phyloP scores from a whole-genome alignment of 1,140 invertebrate genomes.

The Ceratosolen fusciceps region DNA sequence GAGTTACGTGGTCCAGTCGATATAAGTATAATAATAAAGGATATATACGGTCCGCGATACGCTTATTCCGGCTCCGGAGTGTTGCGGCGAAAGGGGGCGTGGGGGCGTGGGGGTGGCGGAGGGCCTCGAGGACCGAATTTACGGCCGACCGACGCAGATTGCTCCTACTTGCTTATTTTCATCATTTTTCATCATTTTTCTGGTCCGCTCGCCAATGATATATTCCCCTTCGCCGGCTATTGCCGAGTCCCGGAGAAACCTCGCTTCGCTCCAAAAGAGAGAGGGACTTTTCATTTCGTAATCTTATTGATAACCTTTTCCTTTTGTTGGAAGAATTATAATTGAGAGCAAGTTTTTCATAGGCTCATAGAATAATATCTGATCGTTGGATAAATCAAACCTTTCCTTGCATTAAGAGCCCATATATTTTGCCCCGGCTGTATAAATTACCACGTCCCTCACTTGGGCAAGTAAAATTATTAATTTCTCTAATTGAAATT shows the following conservation, averaged over 20 bases:
- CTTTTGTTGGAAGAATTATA: neutral
- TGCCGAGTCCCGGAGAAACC: neutral
- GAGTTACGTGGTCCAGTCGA: no score
- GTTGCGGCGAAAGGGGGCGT: no score
- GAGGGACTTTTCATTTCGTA: neutral
- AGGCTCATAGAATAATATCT: neutral
- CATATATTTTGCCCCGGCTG: neutral
- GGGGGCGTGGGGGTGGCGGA: no score
- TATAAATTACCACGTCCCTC: neutral
- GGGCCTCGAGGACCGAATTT: neutral
- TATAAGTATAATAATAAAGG: no score
- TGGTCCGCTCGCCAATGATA: no score
- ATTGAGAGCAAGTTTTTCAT: neutral
- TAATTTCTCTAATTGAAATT: neutral
- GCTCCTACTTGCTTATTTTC: neutral
- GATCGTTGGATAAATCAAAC: neutral
- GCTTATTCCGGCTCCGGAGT: no score
- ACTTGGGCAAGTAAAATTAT: neutral
- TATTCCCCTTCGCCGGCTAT: neutral
- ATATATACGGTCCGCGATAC: neutral
- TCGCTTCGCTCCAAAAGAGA: neutral
- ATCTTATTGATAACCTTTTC: slow-evolving; percentile 1
- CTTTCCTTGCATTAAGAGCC: neutral
- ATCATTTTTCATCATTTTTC: neutral
- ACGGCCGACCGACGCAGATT: neutral